These are phyloP conservation scores for Malurus elegans DNA, from an alignment of 2,113 vertebrate species.

Conservation along the genomic window DNA sequence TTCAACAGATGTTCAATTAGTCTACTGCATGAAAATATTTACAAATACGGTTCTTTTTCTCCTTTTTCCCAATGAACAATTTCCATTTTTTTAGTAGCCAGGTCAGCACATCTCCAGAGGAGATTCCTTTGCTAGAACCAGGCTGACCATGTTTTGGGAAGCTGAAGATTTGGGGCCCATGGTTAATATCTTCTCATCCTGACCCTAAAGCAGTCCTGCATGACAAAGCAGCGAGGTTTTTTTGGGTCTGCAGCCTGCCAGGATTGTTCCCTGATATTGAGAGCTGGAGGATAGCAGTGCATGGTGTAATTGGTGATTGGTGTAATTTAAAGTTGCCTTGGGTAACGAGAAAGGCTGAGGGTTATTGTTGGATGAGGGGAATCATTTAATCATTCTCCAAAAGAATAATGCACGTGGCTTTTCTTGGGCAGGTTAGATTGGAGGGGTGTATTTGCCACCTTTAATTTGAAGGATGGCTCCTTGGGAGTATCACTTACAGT, in stretches of 20 bases:
- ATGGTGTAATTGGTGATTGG: not conserved
- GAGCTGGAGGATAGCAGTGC: not conserved
- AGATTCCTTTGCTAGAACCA: not conserved
- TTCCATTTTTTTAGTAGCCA: not conserved
- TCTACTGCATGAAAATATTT: not conserved
- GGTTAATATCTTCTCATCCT: not conserved
- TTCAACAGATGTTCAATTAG: not conserved
- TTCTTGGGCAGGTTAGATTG: not conserved
- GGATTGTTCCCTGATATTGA: not conserved
- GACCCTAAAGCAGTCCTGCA: not conserved
- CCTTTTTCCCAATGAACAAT: not conserved
- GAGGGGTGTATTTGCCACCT: not conserved
- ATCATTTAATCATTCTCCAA: not conserved
- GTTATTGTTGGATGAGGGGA: not conserved
- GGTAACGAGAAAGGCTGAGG: not conserved
- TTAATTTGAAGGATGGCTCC: not conserved
- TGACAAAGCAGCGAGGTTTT: not conserved
- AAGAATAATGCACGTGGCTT: not conserved
- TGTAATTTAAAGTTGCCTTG: not conserved
- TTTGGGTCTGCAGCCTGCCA: not conserved
- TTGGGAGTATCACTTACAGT: not conserved
- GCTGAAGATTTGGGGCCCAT: not conserved
- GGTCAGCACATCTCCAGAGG: not conserved
- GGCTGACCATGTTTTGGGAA: not conserved
- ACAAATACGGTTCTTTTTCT: not conserved